Percentiles rank a stretch among this genome's conserved stretches.
Conservation (phyloP, 1,140 invertebrate species). For the Dermatophagoides farinae region DNA sequence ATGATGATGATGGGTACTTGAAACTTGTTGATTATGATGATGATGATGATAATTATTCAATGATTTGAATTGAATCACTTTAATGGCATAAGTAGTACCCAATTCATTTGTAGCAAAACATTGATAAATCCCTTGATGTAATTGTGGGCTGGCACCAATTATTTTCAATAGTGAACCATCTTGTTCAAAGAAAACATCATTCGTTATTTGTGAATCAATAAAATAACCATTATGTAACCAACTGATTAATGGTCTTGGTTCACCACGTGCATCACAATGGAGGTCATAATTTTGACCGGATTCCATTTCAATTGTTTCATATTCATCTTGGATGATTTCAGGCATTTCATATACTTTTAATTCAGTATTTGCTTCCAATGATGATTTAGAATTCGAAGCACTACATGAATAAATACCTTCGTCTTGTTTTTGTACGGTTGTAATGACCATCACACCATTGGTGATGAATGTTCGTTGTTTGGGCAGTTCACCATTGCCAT, state of each 20-base stretch:
- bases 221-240: constrained; percentile 58
- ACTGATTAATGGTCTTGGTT: constrained; percentile 44
- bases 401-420: constrained; percentile 48
- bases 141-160: neutral
- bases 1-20: neutral
- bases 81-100: constrained; percentile 33
- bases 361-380: constrained; percentile 18
- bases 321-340: constrained; percentile 31
- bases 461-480: constrained; percentile 20
- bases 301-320: constrained; percentile 35
- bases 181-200: neutral
- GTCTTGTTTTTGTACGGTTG: constrained; percentile 33
- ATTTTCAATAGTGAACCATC: neutral
- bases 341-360: constrained; percentile 33
- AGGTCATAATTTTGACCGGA: constrained; percentile 43
- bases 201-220: constrained; percentile 2
- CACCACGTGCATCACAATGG: constrained; percentile 41
- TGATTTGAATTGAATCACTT: neutral
- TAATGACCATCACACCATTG: constrained; percentile 15
- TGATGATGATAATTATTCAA: neutral
- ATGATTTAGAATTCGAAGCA: constrained; percentile 24
- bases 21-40: neutral
- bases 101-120: constrained; percentile 54
- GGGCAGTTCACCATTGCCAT: constrained; percentile 23
- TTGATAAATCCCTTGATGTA: constrained; percentile 40